Conservation (phyloP, 1,140 invertebrate species). For the Cotesia glomerata region DNA sequence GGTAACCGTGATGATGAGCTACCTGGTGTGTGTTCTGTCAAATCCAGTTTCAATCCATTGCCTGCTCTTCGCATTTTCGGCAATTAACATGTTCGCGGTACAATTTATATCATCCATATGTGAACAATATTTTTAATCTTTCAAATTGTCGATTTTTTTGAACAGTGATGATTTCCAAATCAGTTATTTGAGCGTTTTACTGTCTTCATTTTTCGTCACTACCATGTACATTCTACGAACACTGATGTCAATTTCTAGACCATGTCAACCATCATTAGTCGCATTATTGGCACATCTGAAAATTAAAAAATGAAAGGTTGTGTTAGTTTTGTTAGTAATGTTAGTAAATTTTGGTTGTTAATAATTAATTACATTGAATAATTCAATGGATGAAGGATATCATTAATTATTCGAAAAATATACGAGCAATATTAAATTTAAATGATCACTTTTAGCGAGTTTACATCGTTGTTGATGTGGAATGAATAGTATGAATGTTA, state of each 20-base stretch:
- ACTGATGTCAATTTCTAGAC: slow-evolving; percentile 18
- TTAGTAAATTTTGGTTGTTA: slow-evolving; percentile 5
- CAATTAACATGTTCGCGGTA: slow-evolving; percentile 56
- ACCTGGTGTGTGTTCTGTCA: slow-evolving; percentile 61
- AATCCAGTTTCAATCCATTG: slow-evolving; percentile 60
- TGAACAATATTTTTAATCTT: background rate
- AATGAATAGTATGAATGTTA: too few species aligned
- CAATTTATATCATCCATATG: background rate
- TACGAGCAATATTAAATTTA: too few species aligned
- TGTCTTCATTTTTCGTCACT: too few species aligned
- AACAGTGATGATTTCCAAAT: background rate
- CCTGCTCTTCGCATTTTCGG: slow-evolving; percentile 59
- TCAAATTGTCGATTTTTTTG: background rate
- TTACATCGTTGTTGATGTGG: too few species aligned
- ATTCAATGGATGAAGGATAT: too few species aligned
- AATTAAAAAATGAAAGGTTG: slow-evolving; percentile 42
- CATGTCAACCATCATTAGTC: slow-evolving; percentile 27
- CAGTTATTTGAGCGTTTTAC: background rate
- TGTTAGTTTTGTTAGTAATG: slow-evolving; percentile 43
- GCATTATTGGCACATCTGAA: slow-evolving; percentile 44
- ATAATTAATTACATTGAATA: too few species aligned
- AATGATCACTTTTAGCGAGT: too few species aligned
- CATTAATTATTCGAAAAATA: too few species aligned
- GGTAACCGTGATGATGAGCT: slow-evolving; percentile 56
- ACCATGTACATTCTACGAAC: slow-evolving; percentile 11